Evolutionary conservation across 37 sponge, comb jelly and placozoan species (phyloP), one percentile per base, ranked within the genome.

Genomic region (Bolinopsis microptera): DNA sequence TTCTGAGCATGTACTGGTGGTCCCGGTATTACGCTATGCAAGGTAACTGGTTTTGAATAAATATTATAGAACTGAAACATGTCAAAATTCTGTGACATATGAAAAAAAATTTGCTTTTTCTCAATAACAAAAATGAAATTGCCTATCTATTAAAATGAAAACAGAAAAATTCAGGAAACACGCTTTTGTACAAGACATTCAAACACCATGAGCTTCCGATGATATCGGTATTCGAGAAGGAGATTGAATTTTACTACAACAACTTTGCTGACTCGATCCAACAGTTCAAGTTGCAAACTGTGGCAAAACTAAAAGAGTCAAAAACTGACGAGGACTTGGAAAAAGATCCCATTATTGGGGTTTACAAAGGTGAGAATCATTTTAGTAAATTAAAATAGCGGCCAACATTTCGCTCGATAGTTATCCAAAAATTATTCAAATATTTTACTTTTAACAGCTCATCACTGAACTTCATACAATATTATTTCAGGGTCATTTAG

Each of bases 1-100:
- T 70, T 30, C 74, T 70, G 74, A 28, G 28, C 74, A 70, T 70
- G 74, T 70, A 70, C 74, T 70, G 74, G 74, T 70, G 74, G 74
- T 70, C 74, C 3, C 8, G 74, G 26, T 70, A 70, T 30, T 70
- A 70, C 74, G 74, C 74, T 18, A 70, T 70, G 74, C 28, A 70
- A 24, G 74, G 74, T 70, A 30, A 30, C 28, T 70, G 26, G 27
- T 70, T 67, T 18, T 13, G n/a, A n/a, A n/a, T n/a, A n/a, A n/a
- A n/a, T n/a, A n/a, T n/a, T n/a, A n/a, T n/a, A n/a, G n/a, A n/a
- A n/a, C n/a, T 67, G 68, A 67, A 13, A 67, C 68, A 67, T 67
- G 13, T 13, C 18, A 22, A 18, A 13, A 67, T 18, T 22, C 18
- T 67, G 68, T 67, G 13, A 18, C 68, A 67, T 18, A 67, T 67